Evolutionary conservation across 1,140 invertebrate species (phyloP), one percentile per base, ranked within the genome.

Genomic region (Brachionus calyciflorus): DNA sequence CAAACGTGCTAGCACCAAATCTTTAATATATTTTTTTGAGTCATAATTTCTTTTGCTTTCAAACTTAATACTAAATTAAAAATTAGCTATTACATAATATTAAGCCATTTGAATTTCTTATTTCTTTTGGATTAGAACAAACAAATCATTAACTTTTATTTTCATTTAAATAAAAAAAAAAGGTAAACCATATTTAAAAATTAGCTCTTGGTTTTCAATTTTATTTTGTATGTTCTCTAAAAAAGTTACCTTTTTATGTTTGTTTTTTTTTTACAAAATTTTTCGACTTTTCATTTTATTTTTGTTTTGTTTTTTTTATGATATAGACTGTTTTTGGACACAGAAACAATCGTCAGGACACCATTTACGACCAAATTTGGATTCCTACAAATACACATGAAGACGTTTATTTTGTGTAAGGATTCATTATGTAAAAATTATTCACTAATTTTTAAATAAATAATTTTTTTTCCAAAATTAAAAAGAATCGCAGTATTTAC

Each of bases 391-490:
- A 73, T 41, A 73, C 41, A 19, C n/a, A 37, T 24, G 69, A 73
- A 51, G 46, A 73, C 48, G 24, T 73, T 51, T 73, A 73, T 55
- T 73, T 73, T 73, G 69, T 73, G 69, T 73, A 73, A 51, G 46
- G 40, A 73, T 9, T 21, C 40, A n/a, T n/a, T n/a, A n/a, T 44
- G 1, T 40, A 19, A n/a, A 30, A 10, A n/a, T 48, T 4, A 44
- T 49, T 51, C 19, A 7, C 65, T 70, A 7, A 6, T 33, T 40
- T 73, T 30, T 55, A 10, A 14, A 48, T 51, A 14, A 19, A 30
- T 26, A 41, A 17, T 5, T n/a, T 0, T 33, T 33, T 17, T 37
- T 19, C 40, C 28, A n/a, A n/a, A n/a, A n/a, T n/a, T n/a, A 51
- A 30, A 21, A 26, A 73, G 69, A 73, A 21, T 73, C 33, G 69